These are phyloP conservation scores for Oikopleura albicans DNA, from an alignment of 23 tunicate genomes.

Conservation along the genomic window DNA sequence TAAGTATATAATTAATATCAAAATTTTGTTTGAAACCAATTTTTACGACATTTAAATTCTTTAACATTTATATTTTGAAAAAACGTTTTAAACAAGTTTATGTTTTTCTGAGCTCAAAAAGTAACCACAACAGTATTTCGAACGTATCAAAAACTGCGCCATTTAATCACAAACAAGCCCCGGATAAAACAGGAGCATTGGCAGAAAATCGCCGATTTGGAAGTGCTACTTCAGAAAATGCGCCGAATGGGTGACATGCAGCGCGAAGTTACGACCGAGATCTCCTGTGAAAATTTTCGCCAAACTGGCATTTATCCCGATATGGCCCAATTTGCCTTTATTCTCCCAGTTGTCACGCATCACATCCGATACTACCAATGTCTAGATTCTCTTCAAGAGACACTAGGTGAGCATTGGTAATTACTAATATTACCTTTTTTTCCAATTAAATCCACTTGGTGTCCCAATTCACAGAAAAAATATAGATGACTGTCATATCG, in stretches of 20 bases:
- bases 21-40: not conserved
- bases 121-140: constrained; percentile 53
- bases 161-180: constrained; percentile 70
- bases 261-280: constrained; percentile 73
- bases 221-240: constrained; percentile 47
- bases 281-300: constrained; percentile 67
- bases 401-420: too few relatives aligned
- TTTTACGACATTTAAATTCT: not conserved
- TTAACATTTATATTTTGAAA: not conserved
- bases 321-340: constrained; percentile 59
- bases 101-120: constrained; percentile 33
- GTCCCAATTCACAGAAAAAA: too few relatives aligned
- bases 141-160: constrained; percentile 58
- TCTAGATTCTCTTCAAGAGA: not conserved
- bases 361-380: constrained; percentile 26
- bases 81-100: too few relatives aligned
- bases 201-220: constrained; percentile 36
- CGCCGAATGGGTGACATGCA: constrained; percentile 54
- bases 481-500: too few relatives aligned
- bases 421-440: too few relatives aligned
- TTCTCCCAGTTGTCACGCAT: constrained; percentile 82
- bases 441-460: too few relatives aligned
- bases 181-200: constrained; percentile 43
- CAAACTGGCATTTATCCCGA: constrained; percentile 80
- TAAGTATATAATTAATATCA: not conserved